Evolutionary conservation across 2,797 vertebrate species (phyloP), one percentile per base, ranked within the genome.

Genomic region (Halcyon smyrnensis): DNA sequence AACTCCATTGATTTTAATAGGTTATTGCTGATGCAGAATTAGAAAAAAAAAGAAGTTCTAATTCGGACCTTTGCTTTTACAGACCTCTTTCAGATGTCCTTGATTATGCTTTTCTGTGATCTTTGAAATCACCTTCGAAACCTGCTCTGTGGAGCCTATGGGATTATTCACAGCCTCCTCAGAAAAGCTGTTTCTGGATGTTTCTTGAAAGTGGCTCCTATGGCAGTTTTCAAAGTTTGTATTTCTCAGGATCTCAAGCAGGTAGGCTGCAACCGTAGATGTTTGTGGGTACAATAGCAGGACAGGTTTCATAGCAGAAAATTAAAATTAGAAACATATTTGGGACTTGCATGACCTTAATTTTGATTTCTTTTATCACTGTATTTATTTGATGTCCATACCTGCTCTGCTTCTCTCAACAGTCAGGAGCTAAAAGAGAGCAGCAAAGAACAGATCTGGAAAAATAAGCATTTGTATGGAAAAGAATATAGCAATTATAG

Each of bases 1-100:
- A 97, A 81, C 46, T 84, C 46, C 30, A 48, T 6, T 87, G 70
- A 88, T 91, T 91, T 88, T 92, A 84, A 69, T 62, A 79, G 57
- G n/a, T 30, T 65, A 64, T 24, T 0, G 2, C 12, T 15, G 18
- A 4, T 39, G 12, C 20, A 65, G 59, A 88, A 93, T 37, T 65
- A 59, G n/a, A n/a, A 90, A 56, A 92, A 18, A 39, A 64, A 73
- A 68, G 34, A 53, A 7, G 12, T 64, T 83, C 23, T 69, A 69
- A 65, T 54, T 12, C 24, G 78, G n/a, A 4, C 14, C 36, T 62
- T 90, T 90, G 8, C 18, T 81, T 90, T 84, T 51, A 62, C 27
- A 75, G 36, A 51, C 6, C 7, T 78, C 6, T 86, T 94, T 63
- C 62, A 59, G 30, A n/a, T 54, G n/a, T 73, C 43, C 50, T 95